phyloP scores from a whole-genome alignment of 2,113 vertebrate species.

The Cygnus atratus region DNA sequence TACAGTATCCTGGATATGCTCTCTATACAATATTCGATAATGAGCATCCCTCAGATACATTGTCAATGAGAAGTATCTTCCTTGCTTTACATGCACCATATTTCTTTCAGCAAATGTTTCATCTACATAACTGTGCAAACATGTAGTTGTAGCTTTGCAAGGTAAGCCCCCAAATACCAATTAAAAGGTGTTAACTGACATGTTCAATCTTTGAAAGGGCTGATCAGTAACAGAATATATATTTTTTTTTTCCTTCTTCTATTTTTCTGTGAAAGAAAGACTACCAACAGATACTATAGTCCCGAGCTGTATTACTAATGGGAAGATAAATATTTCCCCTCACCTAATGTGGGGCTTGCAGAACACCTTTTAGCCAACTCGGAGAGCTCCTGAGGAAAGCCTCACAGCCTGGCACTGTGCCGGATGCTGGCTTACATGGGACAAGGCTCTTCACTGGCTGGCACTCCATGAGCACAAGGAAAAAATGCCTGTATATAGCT shows the following conservation, averaged over 20 bases:
- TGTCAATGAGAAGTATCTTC: neutral
- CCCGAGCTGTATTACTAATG: neutral
- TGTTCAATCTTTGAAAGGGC: neutral
- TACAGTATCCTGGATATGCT: neutral
- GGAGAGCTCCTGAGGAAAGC: neutral
- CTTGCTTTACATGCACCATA: neutral
- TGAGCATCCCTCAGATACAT: neutral
- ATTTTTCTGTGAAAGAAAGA: neutral
- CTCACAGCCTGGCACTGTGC: fast-evolving
- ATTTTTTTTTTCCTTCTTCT: neutral
- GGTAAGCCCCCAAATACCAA: neutral
- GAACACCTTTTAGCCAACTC: neutral
- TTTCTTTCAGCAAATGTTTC: neutral
- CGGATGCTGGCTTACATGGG: too few species aligned
- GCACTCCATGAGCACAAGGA: fast-evolving
- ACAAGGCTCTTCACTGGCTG: neutral
- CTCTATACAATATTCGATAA: neutral
- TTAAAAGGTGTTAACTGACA: neutral
- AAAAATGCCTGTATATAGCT: fast-evolving
- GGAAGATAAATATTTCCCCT: neutral
- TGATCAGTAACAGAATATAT: neutral
- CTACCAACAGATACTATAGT: neutral
- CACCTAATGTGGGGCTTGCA: neutral
- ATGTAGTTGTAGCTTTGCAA: neutral
- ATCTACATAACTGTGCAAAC: neutral